Conservation (phyloP, 2,888 invertebrate species). For the Gerris lacustris region DNA sequence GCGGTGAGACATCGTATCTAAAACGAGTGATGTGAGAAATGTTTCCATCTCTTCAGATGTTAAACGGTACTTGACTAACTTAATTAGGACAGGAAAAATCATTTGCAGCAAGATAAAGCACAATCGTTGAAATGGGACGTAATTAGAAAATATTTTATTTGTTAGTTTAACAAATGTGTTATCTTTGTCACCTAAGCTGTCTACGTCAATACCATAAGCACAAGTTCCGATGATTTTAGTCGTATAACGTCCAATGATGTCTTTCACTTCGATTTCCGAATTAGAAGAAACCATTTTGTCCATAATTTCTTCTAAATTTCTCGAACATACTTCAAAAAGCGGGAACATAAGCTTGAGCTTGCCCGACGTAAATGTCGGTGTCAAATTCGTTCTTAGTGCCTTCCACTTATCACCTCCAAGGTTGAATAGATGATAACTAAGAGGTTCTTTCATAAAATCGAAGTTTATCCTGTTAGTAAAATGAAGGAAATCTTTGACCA, state of each 20-base stretch:
- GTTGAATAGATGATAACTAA: constrained; percentile 20
- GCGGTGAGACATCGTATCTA: constrained; percentile 40
- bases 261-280: constrained; percentile 36
- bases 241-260: constrained; percentile 37
- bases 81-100: constrained; percentile 35
- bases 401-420: constrained; percentile 22
- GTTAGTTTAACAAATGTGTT: constrained; percentile 10
- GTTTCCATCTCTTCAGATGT: constrained; percentile 34
- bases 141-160: background rate
- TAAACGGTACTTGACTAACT: constrained; percentile 34
- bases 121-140: background rate
- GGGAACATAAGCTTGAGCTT: constrained; percentile 24
- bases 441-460: background rate
- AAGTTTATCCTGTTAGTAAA: constrained; percentile 13
- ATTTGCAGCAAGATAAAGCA: constrained; percentile 32
- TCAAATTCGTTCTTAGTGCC: constrained; percentile 20
- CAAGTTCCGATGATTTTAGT: constrained; percentile 41
- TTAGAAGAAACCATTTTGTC: background rate
- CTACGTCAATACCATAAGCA: constrained; percentile 41
- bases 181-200: constrained; percentile 25
- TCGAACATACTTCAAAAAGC: constrained; percentile 16
- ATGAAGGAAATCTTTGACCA: constrained; percentile 23
- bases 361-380: constrained; percentile 22
- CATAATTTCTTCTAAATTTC: background rate
- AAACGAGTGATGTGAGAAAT: constrained; percentile 42